A percentile compares a stretch with the other conserved stretches of the same genome.
Evolutionary conservation across 1,140 invertebrate genomes (phyloP).

Genomic region (Hyles euphorbiae): DNA sequence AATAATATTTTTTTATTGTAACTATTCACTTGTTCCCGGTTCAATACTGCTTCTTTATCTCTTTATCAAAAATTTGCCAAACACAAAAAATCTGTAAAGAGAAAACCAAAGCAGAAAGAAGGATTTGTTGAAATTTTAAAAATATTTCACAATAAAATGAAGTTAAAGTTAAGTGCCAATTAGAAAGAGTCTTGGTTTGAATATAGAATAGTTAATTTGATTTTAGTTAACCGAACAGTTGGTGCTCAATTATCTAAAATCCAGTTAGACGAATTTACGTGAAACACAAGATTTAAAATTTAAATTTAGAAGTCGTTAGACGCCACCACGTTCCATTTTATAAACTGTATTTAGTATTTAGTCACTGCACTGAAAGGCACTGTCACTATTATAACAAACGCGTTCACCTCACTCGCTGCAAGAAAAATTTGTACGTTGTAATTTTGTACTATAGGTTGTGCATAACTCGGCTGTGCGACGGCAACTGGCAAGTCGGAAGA

Average conservation of each 20-base stretch:
- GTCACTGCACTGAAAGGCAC: conserved; percentile 55
- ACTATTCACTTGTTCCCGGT: conserved; percentile 61
- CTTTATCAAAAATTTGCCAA: conserved; percentile 33
- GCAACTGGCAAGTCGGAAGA: conserved; percentile 47
- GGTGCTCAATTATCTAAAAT: conserved; percentile 57
- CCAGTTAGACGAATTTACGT: conserved; percentile 36
- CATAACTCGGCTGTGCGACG: conserved; percentile 55
- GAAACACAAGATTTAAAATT: conserved; percentile 33
- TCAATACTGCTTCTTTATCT: conserved; percentile 27
- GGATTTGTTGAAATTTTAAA: conserved; percentile 44
- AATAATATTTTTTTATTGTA: conserved; percentile 40
- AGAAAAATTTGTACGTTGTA: conserved; percentile 66
- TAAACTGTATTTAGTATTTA: conserved; percentile 10
- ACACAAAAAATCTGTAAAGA: conserved; percentile 63
- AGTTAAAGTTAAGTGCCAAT: conserved; percentile 33
- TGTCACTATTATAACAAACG: conserved; percentile 47
- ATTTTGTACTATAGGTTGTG: conserved; percentile 70
- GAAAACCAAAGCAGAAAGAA: conserved; percentile 58
- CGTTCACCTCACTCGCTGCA: conserved; percentile 56
- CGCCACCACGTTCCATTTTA: conserved; percentile 31
- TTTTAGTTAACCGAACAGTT: conserved; percentile 54
- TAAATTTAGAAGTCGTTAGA: conserved; percentile 29
- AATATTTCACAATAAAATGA: conserved; percentile 8
- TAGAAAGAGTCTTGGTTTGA: conserved; percentile 12
- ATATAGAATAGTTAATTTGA: conserved; percentile 21